A percentile compares a stretch with the other conserved stretches of the same genome.
These are phyloP conservation scores for Julus scandinavius DNA, from an alignment of 2,888 invertebrate genomes.

Conservation along the genomic window DNA sequence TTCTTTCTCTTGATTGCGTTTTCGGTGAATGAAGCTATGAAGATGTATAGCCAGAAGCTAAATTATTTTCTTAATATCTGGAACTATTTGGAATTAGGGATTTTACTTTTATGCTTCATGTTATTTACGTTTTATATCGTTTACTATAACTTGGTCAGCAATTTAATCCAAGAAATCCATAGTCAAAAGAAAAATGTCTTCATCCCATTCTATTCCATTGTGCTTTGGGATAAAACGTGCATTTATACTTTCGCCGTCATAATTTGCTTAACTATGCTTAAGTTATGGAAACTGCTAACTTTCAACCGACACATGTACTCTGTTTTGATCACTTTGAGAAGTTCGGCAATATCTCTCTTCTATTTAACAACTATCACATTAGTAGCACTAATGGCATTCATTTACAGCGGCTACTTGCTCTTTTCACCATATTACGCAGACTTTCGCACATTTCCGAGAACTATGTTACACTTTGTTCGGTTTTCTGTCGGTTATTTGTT, in stretches of 20 bases:
- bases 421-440: background rate
- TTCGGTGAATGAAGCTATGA: slow-evolving; percentile 1
- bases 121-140: slow-evolving; percentile 40
- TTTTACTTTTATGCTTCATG: slow-evolving; percentile 37
- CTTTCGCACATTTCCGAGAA: slow-evolving; percentile 16
- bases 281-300: slow-evolving; percentile 53
- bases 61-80: slow-evolving; percentile 34
- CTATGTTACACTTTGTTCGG: slow-evolving; percentile 11
- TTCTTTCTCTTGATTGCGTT: slow-evolving; percentile 23
- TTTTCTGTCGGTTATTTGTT: slow-evolving; percentile 16
- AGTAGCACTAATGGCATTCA: slow-evolving; percentile 39
- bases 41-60: background rate
- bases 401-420: background rate
- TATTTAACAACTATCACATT: slow-evolving; percentile 37
- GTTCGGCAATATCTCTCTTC: background rate
- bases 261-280: slow-evolving; percentile 46
- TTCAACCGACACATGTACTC: slow-evolving; percentile 54
- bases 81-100: slow-evolving; percentile 22
- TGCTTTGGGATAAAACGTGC: slow-evolving; percentile 45
- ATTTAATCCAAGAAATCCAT: slow-evolving; percentile 40
- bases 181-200: slow-evolving; percentile 34
- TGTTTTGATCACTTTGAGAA: slow-evolving; percentile 48
- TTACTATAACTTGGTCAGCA: background rate
- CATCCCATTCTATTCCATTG: slow-evolving; percentile 32
- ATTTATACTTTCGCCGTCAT: slow-evolving; percentile 47